Base-by-base conservation (phyloP, 2,797 vertebrate genomes). In the Pogonophryne albipinna region DNA sequence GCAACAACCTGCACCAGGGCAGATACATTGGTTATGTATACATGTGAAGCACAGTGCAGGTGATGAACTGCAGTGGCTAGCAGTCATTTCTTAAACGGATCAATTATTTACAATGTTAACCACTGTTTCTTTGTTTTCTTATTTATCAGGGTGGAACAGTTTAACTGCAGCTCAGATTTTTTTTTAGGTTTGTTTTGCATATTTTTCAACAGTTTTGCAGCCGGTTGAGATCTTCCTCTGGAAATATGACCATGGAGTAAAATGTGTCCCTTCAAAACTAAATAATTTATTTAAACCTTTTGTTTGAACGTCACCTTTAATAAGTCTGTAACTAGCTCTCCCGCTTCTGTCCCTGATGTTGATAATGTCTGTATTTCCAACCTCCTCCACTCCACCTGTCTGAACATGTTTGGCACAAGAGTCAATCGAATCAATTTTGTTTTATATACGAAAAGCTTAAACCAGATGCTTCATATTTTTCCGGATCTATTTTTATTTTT, bases 111-210 rank as follows among this genome's bases (percentile, higher is more conserved):
- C 53, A 8, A 53, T 12, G 44, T 50, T 67, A 65, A 81, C 73
- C 70, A 71, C 75, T 80, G 71, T 65, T 73, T n/a, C 47, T 74
- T 64, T 64, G 13, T 82, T 65, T 66, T 65, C n/a, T 45, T 58
- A 76, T 76, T 80, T 59, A 74, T 83, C 52, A 67, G 3, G 46
- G 78, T 60, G 27, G 15, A 60, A 51, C 20, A 9, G 13, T 79
- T 76, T 27, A 44, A 55, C 50, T 66, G 65, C 79, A 71, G 55
- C 55, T 75, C 10, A 59, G 12, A 55, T 44, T 51, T 47, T 34
- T 51, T 47, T 34, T 67, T 0, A 20, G 6, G 3, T 63, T 14
- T 52, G 9, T 78, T 59, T 52, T 65, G 3, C 45, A 44, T 53
- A 38, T 46, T 60, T 60, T 12, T 70, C 50, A 50, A 45, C 23